A percentile compares a stretch with the other conserved stretches of the same genome.
Conservation (phyloP, 1,140 invertebrate genomes). For the Halesus radiatus region DNA sequence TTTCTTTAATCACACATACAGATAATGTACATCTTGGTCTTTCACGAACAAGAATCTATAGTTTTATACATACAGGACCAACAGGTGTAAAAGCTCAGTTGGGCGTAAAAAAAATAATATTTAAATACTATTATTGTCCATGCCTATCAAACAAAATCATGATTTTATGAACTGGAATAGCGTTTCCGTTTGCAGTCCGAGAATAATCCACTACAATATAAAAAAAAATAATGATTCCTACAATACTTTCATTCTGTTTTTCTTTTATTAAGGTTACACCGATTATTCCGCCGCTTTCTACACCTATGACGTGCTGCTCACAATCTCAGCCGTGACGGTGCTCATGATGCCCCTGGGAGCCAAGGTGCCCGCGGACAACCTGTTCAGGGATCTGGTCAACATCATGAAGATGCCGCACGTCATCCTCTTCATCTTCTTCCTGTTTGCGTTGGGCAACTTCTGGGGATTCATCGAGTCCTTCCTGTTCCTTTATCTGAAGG, state of each 20-base stretch:
- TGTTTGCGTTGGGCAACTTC: slow-evolving; percentile 83
- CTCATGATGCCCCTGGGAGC: slow-evolving; percentile 80
- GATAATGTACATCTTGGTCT: no score
- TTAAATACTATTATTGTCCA: no score
- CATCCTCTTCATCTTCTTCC: slow-evolving; percentile 81
- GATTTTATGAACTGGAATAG: no score
- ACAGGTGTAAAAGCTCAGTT: no score
- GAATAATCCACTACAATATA: no score
- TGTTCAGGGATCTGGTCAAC: slow-evolving; percentile 77
- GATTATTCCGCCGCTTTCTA: slow-evolving; percentile 86
- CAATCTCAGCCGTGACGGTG: slow-evolving; percentile 78
- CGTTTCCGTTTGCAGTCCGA: no score
- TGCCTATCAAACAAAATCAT: no score
- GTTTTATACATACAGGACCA: no score
- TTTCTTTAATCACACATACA: no score
- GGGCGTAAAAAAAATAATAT: no score
- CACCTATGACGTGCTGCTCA: slow-evolving; percentile 78
- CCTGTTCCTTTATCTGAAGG: slow-evolving; percentile 86
- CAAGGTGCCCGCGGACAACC: slow-evolving; percentile 80
- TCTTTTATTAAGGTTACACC: slow-evolving; percentile 73
- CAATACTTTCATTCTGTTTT: background rate
- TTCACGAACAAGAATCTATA: no score
- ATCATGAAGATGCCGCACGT: slow-evolving; percentile 82
- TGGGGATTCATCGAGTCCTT: slow-evolving; percentile 91
- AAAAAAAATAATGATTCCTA: no score